Percentiles rank a stretch among this genome's conserved stretches.
Evolutionary conservation across 2,113 vertebrate species (phyloP).

Genomic region (Pyxicephalus adspersus): DNA sequence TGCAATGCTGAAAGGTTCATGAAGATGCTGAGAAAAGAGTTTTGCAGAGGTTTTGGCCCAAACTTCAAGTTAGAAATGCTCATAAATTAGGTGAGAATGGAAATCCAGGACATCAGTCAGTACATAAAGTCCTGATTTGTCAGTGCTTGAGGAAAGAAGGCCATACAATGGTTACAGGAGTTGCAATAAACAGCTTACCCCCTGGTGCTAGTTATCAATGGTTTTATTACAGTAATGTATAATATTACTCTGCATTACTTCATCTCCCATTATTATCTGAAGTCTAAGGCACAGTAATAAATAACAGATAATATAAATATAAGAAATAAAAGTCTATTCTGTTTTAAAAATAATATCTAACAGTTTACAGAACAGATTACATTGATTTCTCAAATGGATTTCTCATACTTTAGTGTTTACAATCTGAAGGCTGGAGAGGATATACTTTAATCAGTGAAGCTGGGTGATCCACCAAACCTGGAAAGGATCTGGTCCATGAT

Average conservation of each 20-base stretch:
- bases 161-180: background rate
- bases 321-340: too few relatives aligned
- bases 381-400: too few relatives aligned
- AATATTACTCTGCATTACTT: background rate
- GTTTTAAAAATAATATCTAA: too few relatives aligned
- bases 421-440: too few relatives aligned
- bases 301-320: too few relatives aligned
- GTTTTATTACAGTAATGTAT: background rate
- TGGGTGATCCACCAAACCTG: too few relatives aligned
- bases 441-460: too few relatives aligned
- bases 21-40: conserved; percentile 53
- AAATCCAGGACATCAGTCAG: conserved; percentile 48
- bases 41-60: conserved; percentile 46
- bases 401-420: too few relatives aligned
- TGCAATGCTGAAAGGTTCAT: conserved; percentile 53
- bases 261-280: too few relatives aligned
- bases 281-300: too few relatives aligned
- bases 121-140: conserved; percentile 34
- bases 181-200: conserved; percentile 2
- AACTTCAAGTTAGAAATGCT: conserved; percentile 28
- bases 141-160: conserved; percentile 14
- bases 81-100: conserved; percentile 44
- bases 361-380: too few relatives aligned
- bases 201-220: background rate
- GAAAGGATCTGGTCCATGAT: too few relatives aligned